These are phyloP conservation scores for Adineta ricciae DNA, from an alignment of 2,888 invertebrate species.

Conservation along the genomic window DNA sequence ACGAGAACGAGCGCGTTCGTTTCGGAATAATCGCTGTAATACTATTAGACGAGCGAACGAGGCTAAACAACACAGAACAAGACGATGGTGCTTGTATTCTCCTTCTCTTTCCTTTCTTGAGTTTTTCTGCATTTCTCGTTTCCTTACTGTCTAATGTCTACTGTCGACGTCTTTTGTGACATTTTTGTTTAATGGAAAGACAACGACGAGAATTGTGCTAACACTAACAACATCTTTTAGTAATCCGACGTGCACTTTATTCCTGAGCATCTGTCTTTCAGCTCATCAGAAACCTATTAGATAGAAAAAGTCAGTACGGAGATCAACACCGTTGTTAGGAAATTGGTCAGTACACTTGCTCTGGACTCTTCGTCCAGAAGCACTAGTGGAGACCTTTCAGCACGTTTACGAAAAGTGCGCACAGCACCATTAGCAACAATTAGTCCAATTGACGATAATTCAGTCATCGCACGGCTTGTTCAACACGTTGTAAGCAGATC, in stretches of 20 bases:
- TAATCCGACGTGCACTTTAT: background rate
- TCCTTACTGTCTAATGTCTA: background rate
- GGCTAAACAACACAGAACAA: background rate
- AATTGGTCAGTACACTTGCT: background rate
- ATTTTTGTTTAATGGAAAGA: conserved; percentile 12
- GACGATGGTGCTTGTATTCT: background rate
- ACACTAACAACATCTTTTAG: background rate
- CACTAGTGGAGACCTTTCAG: background rate
- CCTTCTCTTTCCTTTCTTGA: background rate
- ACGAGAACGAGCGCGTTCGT: background rate
- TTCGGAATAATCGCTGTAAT: background rate
- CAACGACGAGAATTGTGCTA: background rate
- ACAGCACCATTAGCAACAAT: background rate
- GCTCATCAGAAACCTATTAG: background rate
- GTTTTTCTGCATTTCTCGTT: background rate
- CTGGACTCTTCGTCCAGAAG: background rate
- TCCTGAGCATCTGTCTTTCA: background rate
- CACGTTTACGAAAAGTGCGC: background rate
- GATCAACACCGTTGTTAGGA: background rate
- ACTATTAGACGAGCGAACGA: background rate
- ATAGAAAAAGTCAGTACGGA: background rate
- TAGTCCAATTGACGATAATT: background rate
- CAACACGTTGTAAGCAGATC: conserved; percentile 1
- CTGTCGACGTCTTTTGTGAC: conserved; percentile 3
- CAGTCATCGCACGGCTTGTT: conserved; percentile 11